These are phyloP conservation scores for Crambe crambe DNA, from an alignment of 37 sponge, comb jelly and placozoan species.

Conservation along the genomic window DNA sequence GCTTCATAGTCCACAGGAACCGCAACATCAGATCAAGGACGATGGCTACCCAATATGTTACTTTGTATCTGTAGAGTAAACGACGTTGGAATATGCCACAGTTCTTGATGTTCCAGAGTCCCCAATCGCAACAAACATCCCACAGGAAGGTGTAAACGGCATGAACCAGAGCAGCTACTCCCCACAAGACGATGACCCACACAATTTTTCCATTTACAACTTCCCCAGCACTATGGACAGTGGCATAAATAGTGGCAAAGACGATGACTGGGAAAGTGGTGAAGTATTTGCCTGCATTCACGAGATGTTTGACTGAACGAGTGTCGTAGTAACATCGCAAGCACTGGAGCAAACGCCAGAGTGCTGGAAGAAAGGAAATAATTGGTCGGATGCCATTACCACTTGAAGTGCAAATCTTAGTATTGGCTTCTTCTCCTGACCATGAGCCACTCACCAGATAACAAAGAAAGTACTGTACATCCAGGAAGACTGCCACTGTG, in stretches of 20 bases:
- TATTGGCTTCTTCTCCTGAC: neutral
- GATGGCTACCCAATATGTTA: conserved; percentile 78
- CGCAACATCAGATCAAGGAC: conserved; percentile 78
- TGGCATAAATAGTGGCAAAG: conserved; percentile 67
- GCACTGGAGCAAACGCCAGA: conserved; percentile 93
- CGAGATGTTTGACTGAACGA: conserved; percentile 62
- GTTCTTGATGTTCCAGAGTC: conserved; percentile 50
- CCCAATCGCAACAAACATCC: conserved; percentile 98
- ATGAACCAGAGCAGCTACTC: conserved; percentile 50
- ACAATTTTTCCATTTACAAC: neutral
- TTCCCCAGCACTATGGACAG: neutral
- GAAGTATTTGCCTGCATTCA: conserved; percentile 95
- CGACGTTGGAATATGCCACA: conserved; percentile 49
- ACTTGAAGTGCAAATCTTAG: conserved; percentile 32
- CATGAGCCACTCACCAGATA: conserved; percentile 39
- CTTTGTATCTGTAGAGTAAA: conserved; percentile 57
- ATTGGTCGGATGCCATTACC: conserved; percentile 77
- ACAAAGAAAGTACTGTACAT: conserved; percentile 85
- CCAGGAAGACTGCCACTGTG: conserved; percentile 81
- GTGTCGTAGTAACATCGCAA: conserved; percentile 84
- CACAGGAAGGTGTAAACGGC: conserved; percentile 88
- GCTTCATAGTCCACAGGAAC: conserved; percentile 84
- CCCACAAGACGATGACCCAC: conserved; percentile 62
- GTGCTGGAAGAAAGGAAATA: conserved; percentile 86
- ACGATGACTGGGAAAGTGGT: conserved; percentile 85